Percentiles rank a stretch among this genome's conserved stretches.
phyloP scores from a whole-genome alignment of 2,797 vertebrate species.

The Onychomys arenicola region DNA sequence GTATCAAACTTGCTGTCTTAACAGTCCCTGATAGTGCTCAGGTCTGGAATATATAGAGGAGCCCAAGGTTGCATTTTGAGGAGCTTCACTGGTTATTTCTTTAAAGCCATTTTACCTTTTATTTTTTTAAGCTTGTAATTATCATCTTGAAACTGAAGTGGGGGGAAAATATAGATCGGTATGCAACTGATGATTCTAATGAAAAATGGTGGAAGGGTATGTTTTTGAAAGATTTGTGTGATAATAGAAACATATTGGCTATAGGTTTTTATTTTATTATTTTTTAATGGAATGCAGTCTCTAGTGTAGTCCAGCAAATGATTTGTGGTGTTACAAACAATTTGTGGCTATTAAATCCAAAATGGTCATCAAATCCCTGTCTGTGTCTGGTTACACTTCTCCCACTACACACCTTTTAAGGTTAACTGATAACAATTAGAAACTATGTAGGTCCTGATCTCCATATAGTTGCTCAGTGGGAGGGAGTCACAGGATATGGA shows the following conservation, averaged over 20 bases:
- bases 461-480: neutral
- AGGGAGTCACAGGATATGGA: constrained; percentile 52
- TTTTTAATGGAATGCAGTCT: constrained; percentile 23
- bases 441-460: constrained; percentile 55
- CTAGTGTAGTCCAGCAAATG: constrained; percentile 30
- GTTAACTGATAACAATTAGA: constrained; percentile 62
- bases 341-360: constrained; percentile 57
- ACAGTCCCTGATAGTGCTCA: constrained; percentile 76
- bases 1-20: constrained; percentile 86
- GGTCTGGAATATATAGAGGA: constrained; percentile 62
- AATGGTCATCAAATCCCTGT: constrained; percentile 2
- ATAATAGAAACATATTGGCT: neutral
- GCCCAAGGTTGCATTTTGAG: constrained; percentile 75
- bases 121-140: constrained; percentile 25
- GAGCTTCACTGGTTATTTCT: constrained; percentile 40
- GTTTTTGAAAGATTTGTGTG: constrained; percentile 53
- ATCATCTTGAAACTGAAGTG: constrained; percentile 36
- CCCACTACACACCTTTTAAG: neutral
- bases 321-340: constrained; percentile 39
- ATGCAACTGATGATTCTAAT: constrained; percentile 12
- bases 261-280: neutral
- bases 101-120: neutral
- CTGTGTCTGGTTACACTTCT: constrained; percentile 37
- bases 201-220: constrained; percentile 46
- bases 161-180: neutral